Conservation (phyloP, 2,113 vertebrate genomes). For the Acanthochromis polyacanthus region DNA sequence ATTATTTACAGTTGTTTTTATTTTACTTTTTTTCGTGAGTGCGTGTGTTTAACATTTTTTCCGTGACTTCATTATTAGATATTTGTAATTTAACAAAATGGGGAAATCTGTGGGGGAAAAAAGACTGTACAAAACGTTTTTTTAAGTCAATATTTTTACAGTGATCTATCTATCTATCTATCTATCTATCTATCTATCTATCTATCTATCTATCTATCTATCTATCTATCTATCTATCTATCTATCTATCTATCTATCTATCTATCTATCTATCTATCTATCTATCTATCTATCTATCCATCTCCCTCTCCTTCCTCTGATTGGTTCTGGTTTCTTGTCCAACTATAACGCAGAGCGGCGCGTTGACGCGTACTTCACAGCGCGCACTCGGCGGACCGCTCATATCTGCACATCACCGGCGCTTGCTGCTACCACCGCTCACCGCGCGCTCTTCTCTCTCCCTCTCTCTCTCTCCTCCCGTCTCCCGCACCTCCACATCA, state of each 20-base stretch:
- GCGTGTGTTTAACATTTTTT: too few relatives aligned
- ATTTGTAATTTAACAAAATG: too few relatives aligned
- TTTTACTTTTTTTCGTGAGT: too few relatives aligned
- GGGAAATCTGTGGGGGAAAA: too few relatives aligned
- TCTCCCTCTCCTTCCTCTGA: conserved; percentile 17
- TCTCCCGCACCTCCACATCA: conserved; percentile 26
- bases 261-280: conserved; percentile 11
- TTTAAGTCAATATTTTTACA: too few relatives aligned
- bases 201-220: not conserved
- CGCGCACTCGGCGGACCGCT: conserved; percentile 19
- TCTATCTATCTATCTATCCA: not conserved
- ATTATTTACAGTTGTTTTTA: too few relatives aligned
- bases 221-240: not conserved
- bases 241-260: conserved; percentile 10
- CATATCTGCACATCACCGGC: conserved; percentile 8
- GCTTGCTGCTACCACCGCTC: too few relatives aligned
- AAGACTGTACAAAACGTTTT: too few relatives aligned
- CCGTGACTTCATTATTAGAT: too few relatives aligned
- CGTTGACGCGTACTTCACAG: conserved; percentile 22
- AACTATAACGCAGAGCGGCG: conserved; percentile 19
- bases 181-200: conserved; percentile 19
- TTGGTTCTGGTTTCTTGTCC: conserved; percentile 28
- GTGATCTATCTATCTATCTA: not conserved
- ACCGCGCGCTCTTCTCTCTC: too few relatives aligned
- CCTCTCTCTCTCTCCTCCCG: not conserved